These are phyloP conservation scores for Paedocypris sp. DNA, from an alignment of 2,113 vertebrate species.

Conservation along the genomic window DNA sequence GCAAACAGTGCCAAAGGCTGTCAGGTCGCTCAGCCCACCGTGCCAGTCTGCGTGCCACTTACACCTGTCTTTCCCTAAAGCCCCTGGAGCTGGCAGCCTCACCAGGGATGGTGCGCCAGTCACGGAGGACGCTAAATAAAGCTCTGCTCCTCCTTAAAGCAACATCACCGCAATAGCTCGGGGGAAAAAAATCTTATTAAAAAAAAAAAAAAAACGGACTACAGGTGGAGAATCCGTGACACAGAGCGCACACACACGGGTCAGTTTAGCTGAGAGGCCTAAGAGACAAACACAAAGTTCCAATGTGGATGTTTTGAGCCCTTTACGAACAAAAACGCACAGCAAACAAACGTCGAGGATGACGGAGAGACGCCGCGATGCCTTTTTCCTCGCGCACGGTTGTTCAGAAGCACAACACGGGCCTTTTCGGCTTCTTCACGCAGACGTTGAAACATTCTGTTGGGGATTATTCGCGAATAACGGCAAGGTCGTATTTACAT, in stretches of 20 bases:
- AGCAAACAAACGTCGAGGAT: background rate
- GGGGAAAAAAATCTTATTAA: no score
- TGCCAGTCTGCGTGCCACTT: constrained; percentile 25
- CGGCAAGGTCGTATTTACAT: constrained; percentile 56
- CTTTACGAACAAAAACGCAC: background rate
- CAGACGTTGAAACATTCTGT: constrained; percentile 47
- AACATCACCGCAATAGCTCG: background rate
- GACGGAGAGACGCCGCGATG: constrained; percentile 19
- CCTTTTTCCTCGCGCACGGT: constrained; percentile 26
- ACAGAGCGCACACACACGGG: no score
- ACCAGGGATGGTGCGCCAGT: constrained; percentile 20
- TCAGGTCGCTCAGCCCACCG: background rate
- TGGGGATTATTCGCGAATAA: constrained; percentile 51
- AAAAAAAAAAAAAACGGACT: no score
- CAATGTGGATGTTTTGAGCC: constrained; percentile 9
- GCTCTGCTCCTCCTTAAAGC: constrained; percentile 18
- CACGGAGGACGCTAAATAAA: constrained; percentile 14
- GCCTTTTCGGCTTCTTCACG: constrained; percentile 16
- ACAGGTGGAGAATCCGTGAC: no score
- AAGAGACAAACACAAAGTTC: constrained; percentile 16
- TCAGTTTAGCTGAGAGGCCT: no score
- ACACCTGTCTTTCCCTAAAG: constrained; percentile 20
- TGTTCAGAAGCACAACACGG: constrained; percentile 52
- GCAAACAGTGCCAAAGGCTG: constrained; percentile 7
- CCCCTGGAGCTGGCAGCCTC: constrained; percentile 11